A percentile compares a stretch with the other conserved stretches of the same genome.
phyloP scores from a whole-genome alignment of 2,113 vertebrate genomes.

The Grammatotria lemairii region DNA sequence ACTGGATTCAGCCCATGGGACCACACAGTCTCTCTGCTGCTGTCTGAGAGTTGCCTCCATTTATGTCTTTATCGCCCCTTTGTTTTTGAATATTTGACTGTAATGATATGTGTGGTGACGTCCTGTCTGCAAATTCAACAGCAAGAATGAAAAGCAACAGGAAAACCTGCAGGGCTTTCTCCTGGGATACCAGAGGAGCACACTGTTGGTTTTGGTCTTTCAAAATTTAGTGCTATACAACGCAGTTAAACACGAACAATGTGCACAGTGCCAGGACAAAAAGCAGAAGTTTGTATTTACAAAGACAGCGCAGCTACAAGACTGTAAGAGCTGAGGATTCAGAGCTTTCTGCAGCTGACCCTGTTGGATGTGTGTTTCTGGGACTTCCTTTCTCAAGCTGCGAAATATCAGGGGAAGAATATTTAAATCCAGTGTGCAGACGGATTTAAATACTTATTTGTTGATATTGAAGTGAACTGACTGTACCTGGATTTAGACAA shows the following conservation, averaged over 20 bases:
- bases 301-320: background rate
- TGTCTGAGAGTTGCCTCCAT: background rate
- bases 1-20: constrained; percentile 19
- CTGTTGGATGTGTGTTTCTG: background rate
- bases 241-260: background rate
- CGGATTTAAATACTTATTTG: background rate
- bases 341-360: background rate
- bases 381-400: background rate
- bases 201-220: background rate
- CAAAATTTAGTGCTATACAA: background rate
- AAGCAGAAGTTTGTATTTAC: background rate
- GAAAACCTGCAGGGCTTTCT: background rate
- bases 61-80: background rate
- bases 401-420: background rate
- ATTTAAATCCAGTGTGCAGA: background rate
- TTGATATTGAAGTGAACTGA: background rate
- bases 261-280: background rate
- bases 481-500: background rate
- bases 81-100: background rate
- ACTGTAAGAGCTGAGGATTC: rapidly evolving
- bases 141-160: background rate
- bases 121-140: background rate
- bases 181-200: background rate
- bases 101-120: background rate
- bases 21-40: background rate